These are phyloP conservation scores for Brachionichthys hirsutus DNA, from an alignment of 2,113 vertebrate species.

Conservation along the genomic window DNA sequence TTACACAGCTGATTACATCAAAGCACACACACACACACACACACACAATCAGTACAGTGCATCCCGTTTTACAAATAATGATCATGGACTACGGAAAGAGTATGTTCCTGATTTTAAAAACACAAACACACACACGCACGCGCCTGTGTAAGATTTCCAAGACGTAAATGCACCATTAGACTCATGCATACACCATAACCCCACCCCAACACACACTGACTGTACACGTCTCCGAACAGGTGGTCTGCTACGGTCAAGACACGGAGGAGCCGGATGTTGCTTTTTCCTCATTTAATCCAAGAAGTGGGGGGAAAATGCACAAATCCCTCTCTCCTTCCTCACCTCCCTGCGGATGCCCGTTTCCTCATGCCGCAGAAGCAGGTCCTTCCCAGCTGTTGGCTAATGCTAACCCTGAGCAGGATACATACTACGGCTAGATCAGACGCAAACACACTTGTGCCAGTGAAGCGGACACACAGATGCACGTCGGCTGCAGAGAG, in stretches of 20 bases:
- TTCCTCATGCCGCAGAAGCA: slow-evolving; percentile 55
- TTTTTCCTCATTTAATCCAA: slow-evolving; percentile 34
- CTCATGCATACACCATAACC: slow-evolving; percentile 27
- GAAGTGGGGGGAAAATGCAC: slow-evolving; percentile 42
- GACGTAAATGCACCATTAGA: slow-evolving; percentile 39
- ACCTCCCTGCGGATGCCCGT: slow-evolving; percentile 50
- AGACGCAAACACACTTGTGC: slow-evolving; percentile 45
- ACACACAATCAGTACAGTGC: slow-evolving; percentile 47
- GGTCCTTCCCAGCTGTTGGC: slow-evolving; percentile 64
- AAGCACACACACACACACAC: slow-evolving; percentile 20
- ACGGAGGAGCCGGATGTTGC: slow-evolving; percentile 42
- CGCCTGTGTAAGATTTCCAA: slow-evolving; percentile 17
- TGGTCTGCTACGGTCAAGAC: slow-evolving; percentile 57
- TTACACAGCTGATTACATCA: slow-evolving; percentile 52
- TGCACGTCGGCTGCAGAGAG: slow-evolving; percentile 30
- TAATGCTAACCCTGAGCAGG: slow-evolving; percentile 67
- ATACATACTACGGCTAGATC: slow-evolving; percentile 61
- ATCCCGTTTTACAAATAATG: slow-evolving; percentile 1
- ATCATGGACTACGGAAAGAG: too few species aligned
- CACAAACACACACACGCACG: neutral
- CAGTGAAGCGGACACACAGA: slow-evolving; percentile 37
- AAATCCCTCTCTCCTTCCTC: slow-evolving; percentile 34
- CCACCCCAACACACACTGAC: slow-evolving; percentile 54
- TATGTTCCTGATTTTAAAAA: too few species aligned
- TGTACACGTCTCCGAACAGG: slow-evolving; percentile 68